Base-by-base conservation (phyloP, 2,113 vertebrate species). In the Entomyzon cyanotis region DNA sequence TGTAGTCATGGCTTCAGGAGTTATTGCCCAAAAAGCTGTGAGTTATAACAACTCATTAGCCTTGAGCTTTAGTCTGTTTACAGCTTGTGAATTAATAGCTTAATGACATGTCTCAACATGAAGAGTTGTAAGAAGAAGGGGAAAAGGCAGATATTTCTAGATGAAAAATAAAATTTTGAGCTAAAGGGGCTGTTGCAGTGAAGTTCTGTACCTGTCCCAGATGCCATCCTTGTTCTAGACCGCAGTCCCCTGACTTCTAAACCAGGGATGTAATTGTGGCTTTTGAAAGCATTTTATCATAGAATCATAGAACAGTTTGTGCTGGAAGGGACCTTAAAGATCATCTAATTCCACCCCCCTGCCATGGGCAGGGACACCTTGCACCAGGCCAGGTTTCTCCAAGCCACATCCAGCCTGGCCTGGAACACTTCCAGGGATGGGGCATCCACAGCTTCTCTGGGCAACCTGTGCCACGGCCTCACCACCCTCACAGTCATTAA, bases 401-500 rank as follows among this genome's bases (percentile, higher is more conserved):
- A 50, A 50, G 56, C 37, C 28, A 13, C 4, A 7, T 68, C 41
- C 23, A 44, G 0, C 16, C 20, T 63, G 49, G 11, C 11, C 49
- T 50, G 19, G 35, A 76, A n/a, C 19, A 56, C 33, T 63, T 1
- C 4, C 11, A 81, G 42, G 14, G 31, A 44, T 44, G 41, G 8
- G 23, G 10, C 10, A 63, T 10, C 35, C 27, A 25, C 47, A 75
- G 13, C 35, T 75, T 28, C 16, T 30, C 3, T 68, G 55, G 13
- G 15, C 19, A 68, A 0, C 41, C 10, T 37, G 0, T 75, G 27
- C 23, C 42, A 30, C 20, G 1, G 20, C 6, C 42, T 56, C 4
- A 35, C 3, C 27, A 7, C 15, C 8, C 71, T 84, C 53, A 49
- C 9, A 69, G 62, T 15, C 27, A 44, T 25, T 6, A 19, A 50